Evolutionary conservation across 2,797 vertebrate genomes (phyloP).

Genomic region (Chelon labrosus): DNA sequence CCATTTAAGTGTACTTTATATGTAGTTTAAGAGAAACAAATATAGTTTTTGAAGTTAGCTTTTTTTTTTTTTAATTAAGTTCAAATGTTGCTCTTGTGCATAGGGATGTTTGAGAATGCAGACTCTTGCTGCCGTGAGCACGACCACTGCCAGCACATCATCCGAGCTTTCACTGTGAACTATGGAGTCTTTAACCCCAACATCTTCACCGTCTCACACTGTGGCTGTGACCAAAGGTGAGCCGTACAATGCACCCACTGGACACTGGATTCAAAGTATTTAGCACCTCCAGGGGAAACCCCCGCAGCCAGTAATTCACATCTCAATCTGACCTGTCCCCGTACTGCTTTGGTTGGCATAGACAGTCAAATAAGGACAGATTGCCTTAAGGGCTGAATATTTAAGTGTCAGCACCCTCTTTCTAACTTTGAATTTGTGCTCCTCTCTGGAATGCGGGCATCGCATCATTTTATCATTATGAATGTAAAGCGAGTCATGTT

Average conservation of each 20-base stretch:
- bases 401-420: background rate
- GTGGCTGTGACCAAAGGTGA: conserved; percentile 89
- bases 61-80: background rate
- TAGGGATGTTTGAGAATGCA: conserved; percentile 84
- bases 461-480: conserved; percentile 3
- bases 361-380: conserved; percentile 16
- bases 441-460: conserved; percentile 7
- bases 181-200: conserved; percentile 90
- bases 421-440: background rate
- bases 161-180: conserved; percentile 83
- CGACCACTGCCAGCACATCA: conserved; percentile 87
- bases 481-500: background rate
- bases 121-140: conserved; percentile 93
- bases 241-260: conserved; percentile 10
- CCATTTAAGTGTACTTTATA: background rate
- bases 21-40: no score
- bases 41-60: no score
- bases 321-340: background rate
- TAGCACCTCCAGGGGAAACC: conserved; percentile 27
- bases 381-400: conserved; percentile 1
- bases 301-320: conserved; percentile 26
- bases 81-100: conserved; percentile 1
- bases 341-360: background rate
- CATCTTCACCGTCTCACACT: conserved; percentile 90
- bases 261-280: conserved; percentile 18